Evolutionary conservation across 2,797 vertebrate genomes (phyloP).

Genomic region (Argentina silus): DNA sequence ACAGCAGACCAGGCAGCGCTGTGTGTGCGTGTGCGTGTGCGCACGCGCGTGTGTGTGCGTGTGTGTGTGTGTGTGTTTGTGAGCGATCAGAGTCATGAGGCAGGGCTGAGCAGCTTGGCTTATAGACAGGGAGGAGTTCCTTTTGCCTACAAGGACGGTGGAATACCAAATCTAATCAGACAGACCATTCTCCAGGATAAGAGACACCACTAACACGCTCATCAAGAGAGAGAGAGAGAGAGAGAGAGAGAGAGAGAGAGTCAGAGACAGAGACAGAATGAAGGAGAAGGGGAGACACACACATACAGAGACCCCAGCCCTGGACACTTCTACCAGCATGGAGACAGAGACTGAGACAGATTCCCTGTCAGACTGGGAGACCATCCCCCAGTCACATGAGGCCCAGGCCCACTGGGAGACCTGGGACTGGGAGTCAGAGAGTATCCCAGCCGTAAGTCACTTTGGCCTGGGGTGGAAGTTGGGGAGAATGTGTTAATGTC

Average conservation of each 20-base stretch:
- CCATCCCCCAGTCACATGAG: not conserved
- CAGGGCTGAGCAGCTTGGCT: not conserved
- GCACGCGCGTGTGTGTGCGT: not conserved
- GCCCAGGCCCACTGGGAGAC: not conserved
- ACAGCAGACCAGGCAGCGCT: not conserved
- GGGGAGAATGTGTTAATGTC: not conserved
- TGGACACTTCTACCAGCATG: slow-evolving; percentile 4
- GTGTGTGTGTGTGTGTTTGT: not conserved
- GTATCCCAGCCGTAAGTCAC: slow-evolving; percentile 44
- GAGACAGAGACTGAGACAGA: slow-evolving; percentile 31
- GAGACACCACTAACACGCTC: not conserved
- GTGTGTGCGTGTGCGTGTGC: not conserved
- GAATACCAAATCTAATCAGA: not conserved
- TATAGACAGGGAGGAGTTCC: not conserved
- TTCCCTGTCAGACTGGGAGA: slow-evolving; percentile 25
- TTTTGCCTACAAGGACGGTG: not conserved
- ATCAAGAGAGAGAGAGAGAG: slow-evolving; percentile 16
- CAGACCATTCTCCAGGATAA: not conserved
- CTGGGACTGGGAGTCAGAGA: slow-evolving; percentile 33
- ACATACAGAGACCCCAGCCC: slow-evolving; percentile 3
- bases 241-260: not conserved
- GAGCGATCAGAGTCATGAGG: not conserved
- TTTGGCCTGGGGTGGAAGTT: not conserved
- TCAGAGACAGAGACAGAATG: not conserved
- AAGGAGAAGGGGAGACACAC: not conserved